Evolutionary conservation across 2,113 vertebrate genomes (phyloP).

Genomic region (Heterocephalus glaber): DNA sequence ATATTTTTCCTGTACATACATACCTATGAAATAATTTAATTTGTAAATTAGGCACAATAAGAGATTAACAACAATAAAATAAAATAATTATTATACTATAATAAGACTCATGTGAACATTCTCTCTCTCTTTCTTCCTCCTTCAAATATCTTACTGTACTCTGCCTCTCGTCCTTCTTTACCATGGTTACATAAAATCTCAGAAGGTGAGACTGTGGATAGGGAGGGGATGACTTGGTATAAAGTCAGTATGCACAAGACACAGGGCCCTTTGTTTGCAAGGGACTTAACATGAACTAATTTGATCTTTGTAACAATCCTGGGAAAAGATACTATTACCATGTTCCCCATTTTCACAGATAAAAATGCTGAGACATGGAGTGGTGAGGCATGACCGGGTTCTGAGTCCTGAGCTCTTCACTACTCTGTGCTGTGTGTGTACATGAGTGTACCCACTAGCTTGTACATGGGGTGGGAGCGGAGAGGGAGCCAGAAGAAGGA

Average conservation of each 20-base stretch:
- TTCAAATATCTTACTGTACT: background rate
- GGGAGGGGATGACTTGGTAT: background rate
- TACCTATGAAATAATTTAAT: background rate
- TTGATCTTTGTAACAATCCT: background rate
- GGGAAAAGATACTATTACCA: background rate
- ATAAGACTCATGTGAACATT: background rate
- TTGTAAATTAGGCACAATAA: background rate
- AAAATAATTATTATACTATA: background rate
- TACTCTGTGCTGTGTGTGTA: background rate
- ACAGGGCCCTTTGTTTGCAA: background rate
- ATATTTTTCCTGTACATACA: background rate
- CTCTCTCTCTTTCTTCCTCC: background rate
- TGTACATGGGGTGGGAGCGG: background rate
- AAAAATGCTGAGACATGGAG: background rate
- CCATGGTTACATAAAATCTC: background rate
- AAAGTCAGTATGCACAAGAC: background rate
- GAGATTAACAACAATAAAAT: background rate
- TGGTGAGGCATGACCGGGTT: background rate
- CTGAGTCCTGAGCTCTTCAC: background rate
- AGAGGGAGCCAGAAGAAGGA: background rate
- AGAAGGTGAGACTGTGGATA: background rate
- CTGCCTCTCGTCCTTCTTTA: background rate
- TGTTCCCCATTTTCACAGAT: background rate
- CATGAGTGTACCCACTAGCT: accelerated
- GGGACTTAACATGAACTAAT: background rate